Conservation (phyloP, 2,113 vertebrate genomes). For the Archilochus colubris region DNA sequence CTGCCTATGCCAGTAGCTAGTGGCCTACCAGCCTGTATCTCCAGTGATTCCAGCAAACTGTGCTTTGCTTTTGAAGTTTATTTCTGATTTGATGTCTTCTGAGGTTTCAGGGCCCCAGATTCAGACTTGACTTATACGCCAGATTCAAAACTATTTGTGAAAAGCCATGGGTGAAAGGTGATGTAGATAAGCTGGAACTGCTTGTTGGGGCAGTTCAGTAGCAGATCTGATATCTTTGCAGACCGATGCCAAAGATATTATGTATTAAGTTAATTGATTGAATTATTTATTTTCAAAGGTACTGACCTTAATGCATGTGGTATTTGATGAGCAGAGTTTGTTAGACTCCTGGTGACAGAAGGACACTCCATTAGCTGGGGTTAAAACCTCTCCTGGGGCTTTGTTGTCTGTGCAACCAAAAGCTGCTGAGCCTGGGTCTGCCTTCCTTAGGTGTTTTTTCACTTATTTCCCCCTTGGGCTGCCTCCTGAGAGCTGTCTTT, state of each 20-base stretch:
- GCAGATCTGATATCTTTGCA: not conserved
- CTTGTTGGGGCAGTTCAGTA: not conserved
- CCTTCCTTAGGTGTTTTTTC: not conserved
- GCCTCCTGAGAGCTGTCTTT: not conserved
- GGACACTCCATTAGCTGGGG: not conserved
- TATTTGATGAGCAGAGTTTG: not conserved
- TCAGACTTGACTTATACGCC: accelerated
- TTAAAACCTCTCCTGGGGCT: not conserved
- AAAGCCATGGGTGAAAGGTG: not conserved
- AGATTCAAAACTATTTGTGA: not conserved
- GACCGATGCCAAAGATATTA: not conserved
- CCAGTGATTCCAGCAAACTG: not conserved
- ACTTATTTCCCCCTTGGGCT: not conserved
- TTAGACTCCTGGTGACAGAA: not conserved
- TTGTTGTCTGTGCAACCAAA: not conserved
- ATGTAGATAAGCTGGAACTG: constrained; percentile 11
- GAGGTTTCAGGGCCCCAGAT: not conserved
- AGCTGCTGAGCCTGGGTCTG: not conserved
- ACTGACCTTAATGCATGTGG: accelerated
- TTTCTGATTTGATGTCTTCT: not conserved
- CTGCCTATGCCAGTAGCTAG: not conserved
- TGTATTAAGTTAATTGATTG: accelerated
- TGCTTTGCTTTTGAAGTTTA: not conserved
- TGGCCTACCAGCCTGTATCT: not conserved
- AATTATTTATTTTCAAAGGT: not conserved